Evolutionary conservation across 2,797 vertebrate species (phyloP), one percentile per base, ranked within the genome.

Genomic region (Tragopan temminckii): DNA sequence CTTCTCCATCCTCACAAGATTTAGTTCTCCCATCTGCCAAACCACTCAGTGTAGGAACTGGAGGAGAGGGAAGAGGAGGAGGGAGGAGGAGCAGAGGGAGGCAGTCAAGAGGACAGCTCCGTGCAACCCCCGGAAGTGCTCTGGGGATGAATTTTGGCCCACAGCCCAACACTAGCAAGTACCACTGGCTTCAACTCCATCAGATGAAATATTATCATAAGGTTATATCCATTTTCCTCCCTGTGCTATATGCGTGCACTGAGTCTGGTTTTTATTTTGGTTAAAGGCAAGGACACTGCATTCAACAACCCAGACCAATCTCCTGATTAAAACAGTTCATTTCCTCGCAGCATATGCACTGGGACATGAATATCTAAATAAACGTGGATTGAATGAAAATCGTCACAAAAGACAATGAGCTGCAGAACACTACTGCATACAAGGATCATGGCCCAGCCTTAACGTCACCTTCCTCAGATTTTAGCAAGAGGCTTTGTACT

Each of bases 251-350:
- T 92, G 63, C 67, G 13, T 63, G 55, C 3, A 13, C 21, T 23
- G 36, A 90, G 90, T 96, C 90, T 97, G 89, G 6, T 92, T 97
- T 90, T 88, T 88, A 81, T 97, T 97, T 97, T 96, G 95, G 79
- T 90, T 96, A 95, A 80, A 81, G 88, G 85, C 91, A 97, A 96
- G 82, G 84, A 78, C 76, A 67, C 69, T 91, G 77, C 88, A 95
- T 96, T 92, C 79, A 94, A 40, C 77, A 94, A 87, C 80, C 58
- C 91, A 94, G 96, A 95, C 86, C 42, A 92, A 67, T 38, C 35
- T 42, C n/a, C 84, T 74, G 62, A 95, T 96, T 97, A 94, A 97
- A 97, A 94, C 77, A 95, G 80, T 48, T 36, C 92, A 93, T 92
- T 94, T 88, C 71, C 80, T 82, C 58, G 61, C 63, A 91, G 71